Evolutionary conservation across 2,888 invertebrate species (phyloP).

Genomic region (Ormyrus thymus): DNA sequence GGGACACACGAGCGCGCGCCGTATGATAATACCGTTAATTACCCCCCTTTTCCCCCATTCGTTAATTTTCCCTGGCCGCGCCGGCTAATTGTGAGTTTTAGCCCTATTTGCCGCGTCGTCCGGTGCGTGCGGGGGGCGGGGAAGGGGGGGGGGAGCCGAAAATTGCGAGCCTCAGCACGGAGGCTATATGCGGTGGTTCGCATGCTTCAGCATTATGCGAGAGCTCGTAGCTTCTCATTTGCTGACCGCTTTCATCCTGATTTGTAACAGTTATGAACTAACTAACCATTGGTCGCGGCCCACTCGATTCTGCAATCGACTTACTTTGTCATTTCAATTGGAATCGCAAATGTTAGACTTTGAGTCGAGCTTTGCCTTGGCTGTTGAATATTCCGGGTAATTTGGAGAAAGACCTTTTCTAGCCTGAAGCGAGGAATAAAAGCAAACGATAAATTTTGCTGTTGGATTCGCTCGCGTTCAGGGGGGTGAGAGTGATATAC

Average conservation of each 20-base stretch:
- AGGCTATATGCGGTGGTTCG: background rate
- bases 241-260: background rate
- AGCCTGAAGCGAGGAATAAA: too few relatives aligned
- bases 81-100: constrained; percentile 45
- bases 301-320: too few relatives aligned
- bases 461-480: too few relatives aligned
- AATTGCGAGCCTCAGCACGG: constrained; percentile 34
- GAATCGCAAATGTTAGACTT: too few relatives aligned
- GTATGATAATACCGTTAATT: constrained; percentile 60
- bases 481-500: too few relatives aligned
- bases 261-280: background rate
- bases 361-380: too few relatives aligned
- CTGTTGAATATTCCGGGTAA: too few relatives aligned
- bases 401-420: too few relatives aligned
- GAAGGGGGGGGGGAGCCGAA: constrained; percentile 1
- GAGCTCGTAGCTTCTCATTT: background rate
- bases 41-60: constrained; percentile 48
- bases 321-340: too few relatives aligned
- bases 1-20: background rate
- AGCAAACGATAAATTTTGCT: too few relatives aligned
- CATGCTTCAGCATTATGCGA: background rate
- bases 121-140: background rate
- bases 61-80: constrained; percentile 56
- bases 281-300: too few relatives aligned
- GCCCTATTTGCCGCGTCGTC: constrained; percentile 43